Base-by-base conservation (phyloP, 2,797 vertebrate genomes). In the Falco naumanni region DNA sequence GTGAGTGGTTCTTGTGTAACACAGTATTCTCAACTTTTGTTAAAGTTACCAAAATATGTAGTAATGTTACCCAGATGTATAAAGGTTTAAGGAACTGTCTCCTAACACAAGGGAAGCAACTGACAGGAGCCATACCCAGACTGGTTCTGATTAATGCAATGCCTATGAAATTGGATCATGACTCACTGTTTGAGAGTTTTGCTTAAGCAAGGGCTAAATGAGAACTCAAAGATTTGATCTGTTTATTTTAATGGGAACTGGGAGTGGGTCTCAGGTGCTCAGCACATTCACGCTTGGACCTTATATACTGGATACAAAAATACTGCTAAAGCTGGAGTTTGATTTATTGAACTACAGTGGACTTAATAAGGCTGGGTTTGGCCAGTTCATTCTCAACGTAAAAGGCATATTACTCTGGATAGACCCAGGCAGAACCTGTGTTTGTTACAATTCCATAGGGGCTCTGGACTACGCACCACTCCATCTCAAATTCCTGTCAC, bases 401-500 rank as follows among this genome's bases (percentile, higher is more conserved):
- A 70, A 90, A 74, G 75, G 28, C 18, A 1, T 21, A 26, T 54
- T 61, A 31, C 18, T 47, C 34, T n/a, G 59, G 41, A 56, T 1
- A 68, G 45, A 33, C 13, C 10, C 16, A 37, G 43, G 53, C 54
- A 80, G 63, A 80, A 63, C 13, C 19, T 54, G 45, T 74, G 60
- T 61, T 64, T 74, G 24, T 72, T 76, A 45, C n/a, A 89, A 33
- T 60, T 63, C 74, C 65, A 2, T 9, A 26, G 43, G 66, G 17
- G 64, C 53, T 92, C 82, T 94, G 87, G 63, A 10, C 68, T 82
- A 7, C 45, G 57, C 50, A 79, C 66, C 64, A 41, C 56, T 93
- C 43, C 75, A 65, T 84, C 76, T 91, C 87, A 50, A 53, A 92
- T 96, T 96, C 91, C 84, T 91, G 31, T 87, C 82, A 60, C 78